These are phyloP conservation scores for Reinhardtius hippoglossoides DNA, from an alignment of 2,113 vertebrate genomes.

Conservation along the genomic window DNA sequence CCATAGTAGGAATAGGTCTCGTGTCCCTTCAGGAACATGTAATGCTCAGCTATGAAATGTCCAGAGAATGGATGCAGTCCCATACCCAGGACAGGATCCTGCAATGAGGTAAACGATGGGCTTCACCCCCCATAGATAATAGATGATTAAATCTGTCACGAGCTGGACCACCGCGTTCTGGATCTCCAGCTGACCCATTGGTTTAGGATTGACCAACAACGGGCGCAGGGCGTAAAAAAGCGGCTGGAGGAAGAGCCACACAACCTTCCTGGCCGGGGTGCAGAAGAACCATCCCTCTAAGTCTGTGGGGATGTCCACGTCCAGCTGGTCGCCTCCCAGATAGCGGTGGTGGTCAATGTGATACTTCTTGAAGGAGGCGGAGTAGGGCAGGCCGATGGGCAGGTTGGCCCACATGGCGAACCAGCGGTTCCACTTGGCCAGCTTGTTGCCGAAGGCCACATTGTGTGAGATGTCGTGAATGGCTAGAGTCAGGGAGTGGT, in stretches of 20 bases:
- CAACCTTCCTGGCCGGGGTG: constrained; percentile 88
- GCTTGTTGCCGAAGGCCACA: constrained; percentile 91
- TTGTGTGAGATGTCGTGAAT: constrained; percentile 99
- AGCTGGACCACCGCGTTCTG: constrained; percentile 88
- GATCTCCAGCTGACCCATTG: constrained; percentile 89
- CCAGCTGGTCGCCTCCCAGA: constrained; percentile 90
- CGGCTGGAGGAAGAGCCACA: constrained; percentile 94
- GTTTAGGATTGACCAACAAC: constrained; percentile 91
- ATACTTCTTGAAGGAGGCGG: constrained; percentile 97
- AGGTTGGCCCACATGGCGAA: constrained; percentile 96
- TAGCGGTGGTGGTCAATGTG: constrained; percentile 98
- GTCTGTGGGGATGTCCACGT: constrained; percentile 93
- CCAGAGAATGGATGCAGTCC: constrained; percentile 97
- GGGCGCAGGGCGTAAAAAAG: constrained; percentile 92
- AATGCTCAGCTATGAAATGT: constrained; percentile 98
- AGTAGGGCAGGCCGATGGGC: constrained; percentile 93
- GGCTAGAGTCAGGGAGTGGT: constrained; percentile 94
- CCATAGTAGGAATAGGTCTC: constrained; percentile 99
- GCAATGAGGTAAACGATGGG: constrained; percentile 91
- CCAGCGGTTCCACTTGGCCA: constrained; percentile 90
- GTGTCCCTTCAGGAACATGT: constrained; percentile 95
- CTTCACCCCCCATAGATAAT: constrained; percentile 89
- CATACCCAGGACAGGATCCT: constrained; percentile 90
- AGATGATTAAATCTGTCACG: constrained; percentile 82
- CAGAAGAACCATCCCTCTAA: constrained; percentile 97